Conservation (phyloP, 2,797 vertebrate genomes). For the Hirundo rustica region DNA sequence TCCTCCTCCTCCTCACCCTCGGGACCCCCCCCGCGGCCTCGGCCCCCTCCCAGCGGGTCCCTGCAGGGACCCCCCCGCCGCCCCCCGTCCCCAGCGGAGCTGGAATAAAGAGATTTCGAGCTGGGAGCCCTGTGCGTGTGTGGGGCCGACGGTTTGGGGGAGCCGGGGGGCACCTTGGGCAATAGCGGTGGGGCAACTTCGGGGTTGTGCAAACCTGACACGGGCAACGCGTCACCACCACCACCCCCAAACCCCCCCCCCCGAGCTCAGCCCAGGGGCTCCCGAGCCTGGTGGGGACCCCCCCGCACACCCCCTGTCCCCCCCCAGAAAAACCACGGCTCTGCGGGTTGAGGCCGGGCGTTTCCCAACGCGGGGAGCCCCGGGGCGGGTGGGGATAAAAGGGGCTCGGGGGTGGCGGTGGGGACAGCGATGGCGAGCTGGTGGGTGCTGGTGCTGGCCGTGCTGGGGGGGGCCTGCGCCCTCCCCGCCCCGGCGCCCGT, state of each 20-base stretch:
- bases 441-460: not conserved
- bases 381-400: not conserved
- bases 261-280: too few relatives aligned
- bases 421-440: not conserved
- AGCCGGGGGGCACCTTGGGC: fast-evolving
- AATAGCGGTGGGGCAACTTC: not conserved
- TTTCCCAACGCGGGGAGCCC: not conserved
- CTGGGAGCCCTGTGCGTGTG: not conserved
- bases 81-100: not conserved
- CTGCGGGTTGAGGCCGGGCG: not conserved
- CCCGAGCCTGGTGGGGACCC: not conserved
- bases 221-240: not conserved
- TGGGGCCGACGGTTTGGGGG: not conserved
- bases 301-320: not conserved
- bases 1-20: not conserved
- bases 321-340: not conserved
- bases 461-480: not conserved
- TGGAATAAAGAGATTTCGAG: not conserved
- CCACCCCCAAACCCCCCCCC: too few relatives aligned
- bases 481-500: not conserved
- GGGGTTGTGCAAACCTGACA: not conserved
- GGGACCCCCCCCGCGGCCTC: not conserved
- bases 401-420: not conserved
- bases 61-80: not conserved
- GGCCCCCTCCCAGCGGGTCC: not conserved